Conservation (phyloP, 2,888 invertebrate genomes). For the Hanleya hanleyi region DNA sequence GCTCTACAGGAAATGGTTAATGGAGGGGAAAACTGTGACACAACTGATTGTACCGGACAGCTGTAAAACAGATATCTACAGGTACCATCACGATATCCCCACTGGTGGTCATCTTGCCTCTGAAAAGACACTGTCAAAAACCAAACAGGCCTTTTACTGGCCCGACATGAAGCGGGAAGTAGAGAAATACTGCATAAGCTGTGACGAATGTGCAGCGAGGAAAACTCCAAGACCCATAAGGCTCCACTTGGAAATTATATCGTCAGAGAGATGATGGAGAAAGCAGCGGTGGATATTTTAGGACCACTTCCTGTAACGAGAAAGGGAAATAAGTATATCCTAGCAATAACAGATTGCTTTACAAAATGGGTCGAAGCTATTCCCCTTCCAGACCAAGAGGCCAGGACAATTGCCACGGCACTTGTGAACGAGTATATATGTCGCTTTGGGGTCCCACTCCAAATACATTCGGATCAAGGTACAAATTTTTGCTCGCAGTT, state of each 20-base stretch:
- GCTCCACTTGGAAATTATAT: background rate
- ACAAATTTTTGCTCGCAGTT: background rate
- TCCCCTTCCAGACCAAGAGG: background rate
- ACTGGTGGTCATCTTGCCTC: background rate
- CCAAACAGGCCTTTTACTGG: background rate
- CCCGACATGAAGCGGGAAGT: background rate
- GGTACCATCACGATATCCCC: background rate
- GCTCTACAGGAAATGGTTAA: background rate
- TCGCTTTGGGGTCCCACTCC: background rate
- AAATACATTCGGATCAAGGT: background rate
- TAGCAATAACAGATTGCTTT: background rate
- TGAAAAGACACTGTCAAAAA: background rate
- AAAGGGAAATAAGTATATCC: background rate
- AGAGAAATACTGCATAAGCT: background rate
- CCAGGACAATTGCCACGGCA: background rate
- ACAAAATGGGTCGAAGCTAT: slow-evolving; percentile 2
- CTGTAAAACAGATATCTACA: background rate
- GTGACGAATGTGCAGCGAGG: background rate
- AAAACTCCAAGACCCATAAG: background rate
- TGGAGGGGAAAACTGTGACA: background rate
- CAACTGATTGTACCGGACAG: background rate
- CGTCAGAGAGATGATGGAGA: background rate
- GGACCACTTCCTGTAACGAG: background rate
- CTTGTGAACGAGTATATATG: background rate
- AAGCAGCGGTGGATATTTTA: background rate